These are phyloP conservation scores for Hypselothyrea guttata DNA, from an alignment of 2,888 invertebrate species.

Conservation along the genomic window DNA sequence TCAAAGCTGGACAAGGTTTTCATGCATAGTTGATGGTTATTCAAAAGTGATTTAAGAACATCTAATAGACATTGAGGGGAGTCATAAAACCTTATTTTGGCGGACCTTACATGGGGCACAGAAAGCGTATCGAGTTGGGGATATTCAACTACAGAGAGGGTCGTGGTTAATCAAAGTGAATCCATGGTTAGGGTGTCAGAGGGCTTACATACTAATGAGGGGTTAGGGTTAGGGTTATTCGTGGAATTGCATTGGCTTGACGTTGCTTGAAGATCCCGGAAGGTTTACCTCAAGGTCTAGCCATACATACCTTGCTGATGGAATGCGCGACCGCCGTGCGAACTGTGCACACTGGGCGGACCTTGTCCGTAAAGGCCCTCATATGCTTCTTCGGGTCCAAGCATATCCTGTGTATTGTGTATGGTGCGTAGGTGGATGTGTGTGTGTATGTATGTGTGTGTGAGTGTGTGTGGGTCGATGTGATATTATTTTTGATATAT, in stretches of 20 bases:
- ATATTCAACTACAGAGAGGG: too few relatives aligned
- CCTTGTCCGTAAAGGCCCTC: constrained; percentile 96
- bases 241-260: constrained; percentile 18
- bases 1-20: too few relatives aligned
- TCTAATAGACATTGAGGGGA: too few relatives aligned
- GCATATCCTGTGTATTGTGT: constrained; percentile 81
- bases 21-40: too few relatives aligned
- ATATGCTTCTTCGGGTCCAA: constrained; percentile 96
- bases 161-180: background rate
- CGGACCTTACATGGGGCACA: too few relatives aligned
- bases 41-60: too few relatives aligned
- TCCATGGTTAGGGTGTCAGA: constrained; percentile 12
- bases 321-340: constrained; percentile 89
- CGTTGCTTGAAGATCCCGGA: constrained; percentile 42
- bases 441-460: constrained; percentile 31
- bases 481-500: constrained; percentile 25
- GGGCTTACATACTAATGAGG: background rate
- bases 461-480: constrained; percentile 34
- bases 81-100: too few relatives aligned
- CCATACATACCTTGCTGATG: constrained; percentile 90
- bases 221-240: constrained; percentile 1
- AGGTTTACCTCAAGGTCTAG: constrained; percentile 5
- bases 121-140: too few relatives aligned
- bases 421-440: constrained; percentile 39
- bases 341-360: constrained; percentile 93